Conservation (phyloP, 2,888 invertebrate genomes). For the Endomychus coccineus region DNA sequence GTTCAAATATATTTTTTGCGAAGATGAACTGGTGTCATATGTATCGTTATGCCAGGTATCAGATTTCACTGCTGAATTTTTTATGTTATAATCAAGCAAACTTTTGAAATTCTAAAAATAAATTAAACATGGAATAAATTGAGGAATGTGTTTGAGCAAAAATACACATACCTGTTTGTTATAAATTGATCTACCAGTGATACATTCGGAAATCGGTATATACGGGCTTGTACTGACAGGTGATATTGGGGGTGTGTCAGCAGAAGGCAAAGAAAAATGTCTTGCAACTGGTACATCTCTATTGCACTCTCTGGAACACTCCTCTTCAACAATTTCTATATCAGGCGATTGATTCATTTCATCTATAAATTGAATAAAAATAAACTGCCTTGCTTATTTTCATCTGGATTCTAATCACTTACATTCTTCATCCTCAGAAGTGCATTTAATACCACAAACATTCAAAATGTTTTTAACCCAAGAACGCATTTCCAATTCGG, state of each 20-base stretch:
- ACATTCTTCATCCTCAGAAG: conserved; percentile 44
- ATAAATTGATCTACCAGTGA: conserved; percentile 59
- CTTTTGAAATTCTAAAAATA: conserved; percentile 33
- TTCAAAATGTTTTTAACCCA: conserved; percentile 94
- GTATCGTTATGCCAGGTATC: conserved; percentile 26
- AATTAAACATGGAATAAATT: conserved; percentile 2
- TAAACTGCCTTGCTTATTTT: neutral
- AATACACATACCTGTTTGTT: conserved; percentile 32
- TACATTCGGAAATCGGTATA: conserved; percentile 88
- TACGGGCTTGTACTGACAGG: conserved; percentile 74
- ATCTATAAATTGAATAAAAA: conserved; percentile 1
- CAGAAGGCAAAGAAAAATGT: conserved; percentile 25
- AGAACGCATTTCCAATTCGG: conserved; percentile 85
- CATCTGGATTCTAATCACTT: conserved; percentile 16
- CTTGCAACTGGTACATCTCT: too few species aligned
- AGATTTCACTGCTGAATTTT: conserved; percentile 27
- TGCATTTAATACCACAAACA: conserved; percentile 79
- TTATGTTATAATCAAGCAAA: conserved; percentile 33
- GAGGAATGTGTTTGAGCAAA: too few species aligned
- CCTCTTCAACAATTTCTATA: conserved; percentile 14
- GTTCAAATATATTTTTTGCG: conserved; percentile 35
- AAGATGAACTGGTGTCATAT: conserved; percentile 30
- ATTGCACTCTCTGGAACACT: conserved; percentile 3
- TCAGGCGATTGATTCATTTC: conserved; percentile 8
- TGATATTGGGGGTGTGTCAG: conserved; percentile 55